These are phyloP conservation scores for Emydoidea blandingii DNA, from an alignment of 2,797 vertebrate genomes.

Conservation along the genomic window DNA sequence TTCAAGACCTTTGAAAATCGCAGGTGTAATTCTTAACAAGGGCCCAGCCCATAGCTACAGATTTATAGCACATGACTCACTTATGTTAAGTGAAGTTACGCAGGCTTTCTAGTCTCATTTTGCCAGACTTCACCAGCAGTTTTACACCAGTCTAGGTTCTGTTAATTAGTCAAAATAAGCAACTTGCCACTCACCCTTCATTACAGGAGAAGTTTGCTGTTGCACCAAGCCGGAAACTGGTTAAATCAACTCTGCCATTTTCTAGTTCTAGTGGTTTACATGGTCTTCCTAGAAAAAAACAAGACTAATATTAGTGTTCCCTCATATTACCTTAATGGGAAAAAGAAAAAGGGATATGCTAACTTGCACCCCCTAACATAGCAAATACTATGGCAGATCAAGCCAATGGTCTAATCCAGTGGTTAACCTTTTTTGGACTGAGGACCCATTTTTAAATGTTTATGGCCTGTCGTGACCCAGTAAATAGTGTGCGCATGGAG, in stretches of 20 bases:
- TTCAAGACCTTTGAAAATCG: neutral
- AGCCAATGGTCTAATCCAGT: too few relatives aligned
- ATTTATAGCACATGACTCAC: neutral
- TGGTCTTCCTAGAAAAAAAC: neutral
- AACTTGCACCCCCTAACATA: neutral
- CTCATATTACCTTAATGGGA: rapidly evolving
- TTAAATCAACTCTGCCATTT: rapidly evolving
- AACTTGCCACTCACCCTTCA: rapidly evolving
- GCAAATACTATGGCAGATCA: too few relatives aligned
- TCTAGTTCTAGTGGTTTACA: rapidly evolving
- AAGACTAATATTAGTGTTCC: neutral
- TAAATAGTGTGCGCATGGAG: too few relatives aligned
- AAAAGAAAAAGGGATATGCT: neutral
- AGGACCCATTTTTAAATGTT: too few relatives aligned
- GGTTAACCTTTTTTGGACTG: too few relatives aligned
- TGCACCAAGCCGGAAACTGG: rapidly evolving
- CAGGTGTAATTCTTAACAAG: neutral
- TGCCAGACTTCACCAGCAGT: neutral
- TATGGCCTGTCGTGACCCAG: too few relatives aligned
- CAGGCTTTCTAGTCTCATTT: neutral
- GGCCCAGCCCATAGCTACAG: neutral
- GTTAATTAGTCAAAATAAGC: neutral
- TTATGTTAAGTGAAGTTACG: neutral
- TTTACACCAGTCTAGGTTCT: neutral
- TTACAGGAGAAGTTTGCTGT: neutral